phyloP scores from a whole-genome alignment of 2,888 invertebrate genomes.

The Alviniconcha strummeri region DNA sequence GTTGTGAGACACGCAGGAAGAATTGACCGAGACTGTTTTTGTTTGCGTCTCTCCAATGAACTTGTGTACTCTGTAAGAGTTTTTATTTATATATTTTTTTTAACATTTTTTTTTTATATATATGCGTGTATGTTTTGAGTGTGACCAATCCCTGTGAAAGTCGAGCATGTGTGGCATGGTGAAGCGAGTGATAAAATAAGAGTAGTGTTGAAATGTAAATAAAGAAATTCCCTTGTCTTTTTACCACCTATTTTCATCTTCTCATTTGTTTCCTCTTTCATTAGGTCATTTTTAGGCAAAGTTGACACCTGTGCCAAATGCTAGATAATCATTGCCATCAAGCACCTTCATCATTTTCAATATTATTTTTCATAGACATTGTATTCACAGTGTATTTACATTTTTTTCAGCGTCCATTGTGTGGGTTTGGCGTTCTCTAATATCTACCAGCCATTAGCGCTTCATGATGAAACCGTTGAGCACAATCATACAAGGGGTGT shows the following conservation, averaged over 20 bases:
- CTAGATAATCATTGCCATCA: background rate
- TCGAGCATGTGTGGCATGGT: background rate
- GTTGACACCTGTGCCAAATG: background rate
- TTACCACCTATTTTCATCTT: background rate
- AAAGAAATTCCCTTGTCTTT: slow-evolving; percentile 16
- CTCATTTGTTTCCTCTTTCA: background rate
- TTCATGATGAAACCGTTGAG: too few relatives aligned
- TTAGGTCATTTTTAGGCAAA: background rate
- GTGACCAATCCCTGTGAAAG: slow-evolving; percentile 24
- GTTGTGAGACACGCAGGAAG: background rate
- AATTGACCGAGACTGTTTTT: background rate
- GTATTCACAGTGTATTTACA: too few relatives aligned
- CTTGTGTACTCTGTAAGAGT: background rate
- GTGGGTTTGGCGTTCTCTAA: too few relatives aligned
- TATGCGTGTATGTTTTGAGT: slow-evolving; percentile 15
- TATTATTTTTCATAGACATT: background rate
- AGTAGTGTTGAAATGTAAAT: background rate
- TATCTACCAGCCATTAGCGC: too few relatives aligned
- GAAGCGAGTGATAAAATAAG: background rate
- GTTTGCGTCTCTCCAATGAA: background rate
- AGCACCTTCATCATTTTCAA: background rate
- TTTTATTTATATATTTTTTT: slow-evolving; percentile 1
- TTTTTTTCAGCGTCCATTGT: too few relatives aligned
- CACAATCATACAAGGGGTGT: too few relatives aligned
- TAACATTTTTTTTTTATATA: background rate